Conservation (phyloP, 2,113 vertebrate genomes). For the Notothenia rossii region DNA sequence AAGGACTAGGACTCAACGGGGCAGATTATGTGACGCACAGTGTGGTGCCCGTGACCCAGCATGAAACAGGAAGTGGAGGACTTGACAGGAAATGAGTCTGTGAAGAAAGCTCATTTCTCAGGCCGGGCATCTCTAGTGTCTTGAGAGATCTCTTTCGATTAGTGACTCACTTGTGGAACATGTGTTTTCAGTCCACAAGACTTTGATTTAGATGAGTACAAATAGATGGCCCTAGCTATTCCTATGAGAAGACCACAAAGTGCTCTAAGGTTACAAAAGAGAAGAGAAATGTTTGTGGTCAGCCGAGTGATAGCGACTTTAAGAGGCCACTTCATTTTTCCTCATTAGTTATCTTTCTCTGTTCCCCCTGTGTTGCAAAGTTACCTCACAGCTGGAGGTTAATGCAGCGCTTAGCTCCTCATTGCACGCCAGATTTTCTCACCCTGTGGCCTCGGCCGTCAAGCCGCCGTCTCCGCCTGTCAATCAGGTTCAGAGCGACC, state of each 20-base stretch:
- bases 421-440: slow-evolving; percentile 42
- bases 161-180: slow-evolving; percentile 66
- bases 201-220: slow-evolving; percentile 66
- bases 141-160: slow-evolving; percentile 53
- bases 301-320: slow-evolving; percentile 32
- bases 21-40: slow-evolving; percentile 60
- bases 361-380: neutral
- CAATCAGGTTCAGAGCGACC: slow-evolving; percentile 60
- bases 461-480: slow-evolving; percentile 57
- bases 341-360: slow-evolving; percentile 43
- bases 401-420: slow-evolving; percentile 44
- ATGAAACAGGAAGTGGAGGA: slow-evolving; percentile 74
- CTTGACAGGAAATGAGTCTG: slow-evolving; percentile 66
- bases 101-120: slow-evolving; percentile 72
- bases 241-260: slow-evolving; percentile 64
- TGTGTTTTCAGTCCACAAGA: slow-evolving; percentile 67
- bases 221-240: slow-evolving; percentile 58
- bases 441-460: slow-evolving; percentile 42
- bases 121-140: slow-evolving; percentile 65
- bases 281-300: slow-evolving; percentile 31
- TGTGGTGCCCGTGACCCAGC: slow-evolving; percentile 56
- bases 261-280: slow-evolving; percentile 56
- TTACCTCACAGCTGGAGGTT: slow-evolving; percentile 47
- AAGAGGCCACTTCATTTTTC: slow-evolving; percentile 31
- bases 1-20: slow-evolving; percentile 13